phyloP scores from a whole-genome alignment of 1,140 invertebrate genomes.

The Aphaenogaster ashmeadi region DNA sequence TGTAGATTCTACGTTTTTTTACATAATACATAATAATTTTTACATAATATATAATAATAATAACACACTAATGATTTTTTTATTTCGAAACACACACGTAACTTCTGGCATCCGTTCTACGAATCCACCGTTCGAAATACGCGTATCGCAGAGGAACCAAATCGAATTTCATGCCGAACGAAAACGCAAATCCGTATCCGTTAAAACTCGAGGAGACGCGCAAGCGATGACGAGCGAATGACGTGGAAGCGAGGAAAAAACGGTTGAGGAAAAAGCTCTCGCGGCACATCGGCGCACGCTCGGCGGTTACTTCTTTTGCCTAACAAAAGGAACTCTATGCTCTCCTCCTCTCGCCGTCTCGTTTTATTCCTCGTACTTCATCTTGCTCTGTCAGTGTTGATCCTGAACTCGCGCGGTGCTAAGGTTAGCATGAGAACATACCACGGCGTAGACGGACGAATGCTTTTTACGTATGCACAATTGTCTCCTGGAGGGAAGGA shows the following conservation, averaged over 20 bases:
- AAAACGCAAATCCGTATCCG: constrained; percentile 53
- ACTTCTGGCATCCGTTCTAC: background rate
- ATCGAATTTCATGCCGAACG: constrained; percentile 26
- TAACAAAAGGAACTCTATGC: constrained; percentile 79
- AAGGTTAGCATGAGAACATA: constrained; percentile 65
- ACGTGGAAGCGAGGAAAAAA: constrained; percentile 72
- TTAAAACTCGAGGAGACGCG: constrained; percentile 43
- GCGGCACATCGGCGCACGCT: constrained; percentile 25
- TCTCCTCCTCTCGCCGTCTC: constrained; percentile 42
- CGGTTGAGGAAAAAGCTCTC: constrained; percentile 76
- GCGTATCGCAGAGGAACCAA: background rate
- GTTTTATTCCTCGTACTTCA: background rate
- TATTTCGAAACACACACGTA: background rate
- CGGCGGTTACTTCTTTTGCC: constrained; percentile 80
- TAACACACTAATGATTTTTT: background rate
- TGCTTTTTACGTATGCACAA: constrained; percentile 78
- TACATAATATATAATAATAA: background rate
- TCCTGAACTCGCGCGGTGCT: constrained; percentile 53
- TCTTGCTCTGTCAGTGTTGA: constrained; percentile 51
- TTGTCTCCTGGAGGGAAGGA: constrained; percentile 71
- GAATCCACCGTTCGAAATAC: background rate
- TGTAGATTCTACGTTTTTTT: background rate
- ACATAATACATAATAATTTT: background rate
- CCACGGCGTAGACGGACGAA: constrained; percentile 64
- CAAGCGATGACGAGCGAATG: constrained; percentile 55